These are phyloP conservation scores for Mormyrus proboscirostris DNA, from an alignment of 2,797 vertebrate genomes.

Conservation along the genomic window DNA sequence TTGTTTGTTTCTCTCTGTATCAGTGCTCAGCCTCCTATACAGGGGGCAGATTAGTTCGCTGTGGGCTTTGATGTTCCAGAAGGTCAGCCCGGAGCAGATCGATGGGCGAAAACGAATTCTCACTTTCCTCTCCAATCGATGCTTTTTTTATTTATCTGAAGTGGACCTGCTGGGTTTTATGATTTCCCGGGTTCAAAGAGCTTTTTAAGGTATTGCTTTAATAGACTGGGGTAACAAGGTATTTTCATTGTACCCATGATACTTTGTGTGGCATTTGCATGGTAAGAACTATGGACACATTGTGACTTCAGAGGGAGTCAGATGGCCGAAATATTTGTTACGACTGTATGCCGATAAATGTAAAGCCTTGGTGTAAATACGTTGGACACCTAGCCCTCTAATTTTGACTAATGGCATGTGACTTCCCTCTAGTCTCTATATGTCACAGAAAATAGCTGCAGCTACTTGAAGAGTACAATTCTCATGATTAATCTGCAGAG, in stretches of 20 bases:
- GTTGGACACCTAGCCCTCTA: background rate
- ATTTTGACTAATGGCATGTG: background rate
- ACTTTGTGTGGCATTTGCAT: slow-evolving; percentile 23
- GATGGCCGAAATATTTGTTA: slow-evolving; percentile 38
- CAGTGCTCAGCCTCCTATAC: slow-evolving; percentile 70
- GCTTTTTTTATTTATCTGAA: slow-evolving; percentile 78
- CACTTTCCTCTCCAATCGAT: slow-evolving; percentile 83
- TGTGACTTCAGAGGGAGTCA: slow-evolving; percentile 50
- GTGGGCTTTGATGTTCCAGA: slow-evolving; percentile 87
- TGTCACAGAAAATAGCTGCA: background rate
- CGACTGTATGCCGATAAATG: background rate
- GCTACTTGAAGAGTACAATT: background rate
- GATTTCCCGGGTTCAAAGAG: slow-evolving; percentile 75
- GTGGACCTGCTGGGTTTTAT: slow-evolving; percentile 75
- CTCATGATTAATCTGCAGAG: background rate
- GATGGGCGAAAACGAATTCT: slow-evolving; percentile 74
- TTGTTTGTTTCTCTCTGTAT: slow-evolving; percentile 51
- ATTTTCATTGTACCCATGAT: slow-evolving; percentile 47
- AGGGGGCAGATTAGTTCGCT: slow-evolving; percentile 83
- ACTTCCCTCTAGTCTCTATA: background rate
- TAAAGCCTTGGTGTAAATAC: background rate
- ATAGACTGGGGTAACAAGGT: slow-evolving; percentile 50
- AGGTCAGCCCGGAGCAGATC: slow-evolving; percentile 82
- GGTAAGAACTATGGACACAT: slow-evolving; percentile 47
- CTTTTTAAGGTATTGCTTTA: slow-evolving; percentile 66